Base-by-base conservation (phyloP, 2,888 invertebrate genomes). In the Nomada ferruginata region DNA sequence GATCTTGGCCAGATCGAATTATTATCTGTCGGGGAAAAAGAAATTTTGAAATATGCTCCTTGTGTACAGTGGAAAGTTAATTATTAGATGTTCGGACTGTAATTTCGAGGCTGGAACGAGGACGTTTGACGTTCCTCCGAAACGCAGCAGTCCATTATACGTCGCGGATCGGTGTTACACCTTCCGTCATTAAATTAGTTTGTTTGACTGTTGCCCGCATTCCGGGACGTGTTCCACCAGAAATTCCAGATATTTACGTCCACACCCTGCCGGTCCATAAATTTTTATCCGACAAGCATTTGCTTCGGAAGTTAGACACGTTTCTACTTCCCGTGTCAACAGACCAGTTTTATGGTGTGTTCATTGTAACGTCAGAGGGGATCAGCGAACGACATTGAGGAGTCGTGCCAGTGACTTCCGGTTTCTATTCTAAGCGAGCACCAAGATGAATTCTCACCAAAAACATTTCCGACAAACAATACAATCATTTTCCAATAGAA, bases 231-330 rank as follows among this genome's bases (percentile, higher is more conserved):
- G 72, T 61, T 70, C 29, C 79, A 50, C 29, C 42, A 29, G 61
- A 71, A 74, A 70, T 75, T 61, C 65, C 23, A 13, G 69, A 75
- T 80, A 74, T 79, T 81, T 79, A 81, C 74, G 65, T 55, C 29
- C 11, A 59, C 44, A 60, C 55, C 60, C 69, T 44, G 74, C 64
- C 57, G 50, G 44, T 61, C 68, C 81, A 79, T 81, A 69, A 79
- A 81, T 79, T 81, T 81, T 79, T 79, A 64, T 53, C 70, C 26
- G 26, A 61, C 55, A 20, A 53, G 42, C 69, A 52, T 26, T 59
- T 7, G 47, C 65, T 29, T 44, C 69, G 60, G 23, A 26, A 55
- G 42, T 60, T 55, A 79, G 68, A 79, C 81, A 69, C 74, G 81
- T 70, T 60, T 70, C 65, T 71, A 55, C 57, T 26, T 9, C 60